A percentile compares a stretch with the other conserved stretches of the same genome.
Conservation (phyloP, 2,113 vertebrate species). For the Bufo bufo region DNA sequence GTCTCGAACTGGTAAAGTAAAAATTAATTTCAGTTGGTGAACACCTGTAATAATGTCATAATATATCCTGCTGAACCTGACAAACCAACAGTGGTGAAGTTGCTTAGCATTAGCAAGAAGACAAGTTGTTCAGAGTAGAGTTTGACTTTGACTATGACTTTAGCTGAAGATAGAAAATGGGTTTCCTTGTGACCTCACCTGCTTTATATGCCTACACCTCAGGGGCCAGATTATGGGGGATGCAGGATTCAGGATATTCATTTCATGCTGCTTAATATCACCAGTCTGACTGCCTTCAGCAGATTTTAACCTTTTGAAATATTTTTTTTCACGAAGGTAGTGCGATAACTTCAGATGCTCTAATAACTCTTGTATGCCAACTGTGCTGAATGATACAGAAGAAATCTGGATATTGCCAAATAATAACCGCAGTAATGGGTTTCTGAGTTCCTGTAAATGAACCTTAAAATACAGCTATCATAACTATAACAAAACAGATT, state of each 20-base stretch:
- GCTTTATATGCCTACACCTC: background rate
- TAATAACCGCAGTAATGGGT: background rate
- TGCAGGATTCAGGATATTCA: background rate
- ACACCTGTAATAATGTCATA: too few relatives aligned
- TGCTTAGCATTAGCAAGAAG: background rate
- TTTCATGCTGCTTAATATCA: conserved; percentile 9
- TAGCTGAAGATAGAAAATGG: background rate
- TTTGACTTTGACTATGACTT: conserved; percentile 5
- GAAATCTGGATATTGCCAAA: background rate
- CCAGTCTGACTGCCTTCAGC: background rate
- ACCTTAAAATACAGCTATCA: background rate
- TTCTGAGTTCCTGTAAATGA: background rate
- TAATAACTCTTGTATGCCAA: background rate
- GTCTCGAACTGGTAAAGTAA: too few relatives aligned
- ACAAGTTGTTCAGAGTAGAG: background rate
- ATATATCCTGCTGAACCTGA: background rate
- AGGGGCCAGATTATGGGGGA: background rate
- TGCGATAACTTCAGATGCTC: background rate
- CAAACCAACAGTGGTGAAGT: background rate
- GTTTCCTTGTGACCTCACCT: background rate
- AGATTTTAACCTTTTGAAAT: background rate
- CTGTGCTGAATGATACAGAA: background rate
- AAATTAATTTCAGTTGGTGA: too few relatives aligned
- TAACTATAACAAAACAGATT: background rate
- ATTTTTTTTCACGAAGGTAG: background rate